Conservation (phyloP, 2,797 vertebrate genomes). For the Sitta carolinensis region DNA sequence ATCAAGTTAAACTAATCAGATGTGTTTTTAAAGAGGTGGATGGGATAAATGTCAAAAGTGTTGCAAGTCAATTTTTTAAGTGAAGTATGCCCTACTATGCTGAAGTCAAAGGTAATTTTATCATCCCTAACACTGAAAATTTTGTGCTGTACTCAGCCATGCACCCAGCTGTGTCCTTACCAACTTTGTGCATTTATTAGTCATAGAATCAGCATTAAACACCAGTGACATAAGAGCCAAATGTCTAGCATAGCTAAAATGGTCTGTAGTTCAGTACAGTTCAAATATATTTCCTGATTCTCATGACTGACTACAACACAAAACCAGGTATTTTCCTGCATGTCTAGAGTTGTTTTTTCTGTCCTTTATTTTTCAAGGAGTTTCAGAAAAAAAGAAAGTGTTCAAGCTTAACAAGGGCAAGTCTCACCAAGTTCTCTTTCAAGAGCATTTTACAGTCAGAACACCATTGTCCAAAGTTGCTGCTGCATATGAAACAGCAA, state of each 20-base stretch:
- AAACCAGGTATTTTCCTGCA: conserved; percentile 11
- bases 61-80: not conserved
- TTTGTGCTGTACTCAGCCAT: not conserved
- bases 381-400: not conserved
- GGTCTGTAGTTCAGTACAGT: not conserved
- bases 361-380: not conserved
- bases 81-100: not conserved
- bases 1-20: not conserved
- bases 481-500: not conserved
- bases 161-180: not conserved
- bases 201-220: not conserved
- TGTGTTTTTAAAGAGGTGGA: not conserved
- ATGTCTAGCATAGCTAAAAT: not conserved
- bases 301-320: not conserved
- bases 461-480: not conserved
- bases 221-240: not conserved
- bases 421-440: not conserved
- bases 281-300: conserved; percentile 6
- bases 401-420: not conserved
- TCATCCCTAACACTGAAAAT: not conserved
- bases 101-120: conserved; percentile 27
- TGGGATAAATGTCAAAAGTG: not conserved
- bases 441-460: not conserved
- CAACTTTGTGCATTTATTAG: not conserved
- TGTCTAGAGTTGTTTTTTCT: not conserved